phyloP scores from a whole-genome alignment of 1,140 invertebrate genomes.

The Rhopalosiphum padi region DNA sequence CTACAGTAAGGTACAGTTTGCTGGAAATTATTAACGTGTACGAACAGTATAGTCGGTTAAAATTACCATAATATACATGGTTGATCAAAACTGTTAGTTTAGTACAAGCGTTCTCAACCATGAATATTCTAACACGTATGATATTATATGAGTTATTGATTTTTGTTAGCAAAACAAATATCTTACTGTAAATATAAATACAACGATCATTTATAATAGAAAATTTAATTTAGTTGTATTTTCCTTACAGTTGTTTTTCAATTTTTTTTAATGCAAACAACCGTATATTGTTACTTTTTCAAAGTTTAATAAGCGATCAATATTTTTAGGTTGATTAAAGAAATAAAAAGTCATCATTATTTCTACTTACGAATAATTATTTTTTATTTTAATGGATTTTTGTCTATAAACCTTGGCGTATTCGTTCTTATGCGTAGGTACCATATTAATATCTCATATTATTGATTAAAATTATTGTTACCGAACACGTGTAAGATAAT shows the following conservation, averaged over 20 bases:
- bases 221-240: neutral
- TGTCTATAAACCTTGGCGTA: neutral
- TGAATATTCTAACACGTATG: neutral
- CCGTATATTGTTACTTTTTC: neutral
- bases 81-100: neutral
- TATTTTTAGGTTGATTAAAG: neutral
- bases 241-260: neutral
- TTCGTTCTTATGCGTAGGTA: neutral
- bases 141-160: neutral
- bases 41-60: neutral
- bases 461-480: neutral
- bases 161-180: neutral
- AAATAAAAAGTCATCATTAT: neutral
- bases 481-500: too few relatives aligned
- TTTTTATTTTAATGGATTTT: neutral
- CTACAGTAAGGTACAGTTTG: neutral
- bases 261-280: neutral
- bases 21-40: neutral
- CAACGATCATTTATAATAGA: neutral
- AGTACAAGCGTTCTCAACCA: neutral
- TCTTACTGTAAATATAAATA: neutral
- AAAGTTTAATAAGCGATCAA: neutral
- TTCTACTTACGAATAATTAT: neutral
- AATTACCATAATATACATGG: neutral
- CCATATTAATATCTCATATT: too few relatives aligned